Conservation (phyloP, 2,888 invertebrate genomes). For the Lochmaea capreae region DNA sequence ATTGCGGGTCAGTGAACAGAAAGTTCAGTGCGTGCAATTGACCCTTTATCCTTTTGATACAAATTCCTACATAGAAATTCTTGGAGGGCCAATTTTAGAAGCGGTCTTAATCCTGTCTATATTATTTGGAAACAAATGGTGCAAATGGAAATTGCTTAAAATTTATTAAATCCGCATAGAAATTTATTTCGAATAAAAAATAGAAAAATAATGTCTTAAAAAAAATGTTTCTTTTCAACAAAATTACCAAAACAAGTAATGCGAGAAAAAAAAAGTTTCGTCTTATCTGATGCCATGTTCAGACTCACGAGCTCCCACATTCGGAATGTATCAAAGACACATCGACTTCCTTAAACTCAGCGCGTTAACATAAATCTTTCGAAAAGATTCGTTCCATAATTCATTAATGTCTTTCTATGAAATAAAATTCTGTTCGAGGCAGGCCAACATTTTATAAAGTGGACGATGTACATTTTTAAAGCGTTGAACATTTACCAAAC, state of each 20-base stretch:
- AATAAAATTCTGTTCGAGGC: conserved; percentile 13
- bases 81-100: not conserved
- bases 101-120: not conserved
- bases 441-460: not conserved
- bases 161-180: not conserved
- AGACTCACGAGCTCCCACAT: not conserved
- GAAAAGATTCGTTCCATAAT: conserved; percentile 13
- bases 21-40: not conserved
- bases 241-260: no score
- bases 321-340: conserved; percentile 3
- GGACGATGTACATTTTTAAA: conserved; percentile 5
- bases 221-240: no score
- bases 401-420: conserved; percentile 12
- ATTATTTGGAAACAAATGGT: not conserved
- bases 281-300: not conserved
- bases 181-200: no score
- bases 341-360: not conserved
- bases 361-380: conserved; percentile 14
- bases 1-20: not conserved
- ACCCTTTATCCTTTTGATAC: not conserved
- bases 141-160: not conserved
- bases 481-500: not conserved
- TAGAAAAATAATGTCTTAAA: no score
- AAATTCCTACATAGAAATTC: not conserved
- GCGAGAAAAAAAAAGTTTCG: not conserved